These are phyloP conservation scores for Diplazon laetatorius DNA, from an alignment of 2,888 invertebrate species.

Conservation along the genomic window DNA sequence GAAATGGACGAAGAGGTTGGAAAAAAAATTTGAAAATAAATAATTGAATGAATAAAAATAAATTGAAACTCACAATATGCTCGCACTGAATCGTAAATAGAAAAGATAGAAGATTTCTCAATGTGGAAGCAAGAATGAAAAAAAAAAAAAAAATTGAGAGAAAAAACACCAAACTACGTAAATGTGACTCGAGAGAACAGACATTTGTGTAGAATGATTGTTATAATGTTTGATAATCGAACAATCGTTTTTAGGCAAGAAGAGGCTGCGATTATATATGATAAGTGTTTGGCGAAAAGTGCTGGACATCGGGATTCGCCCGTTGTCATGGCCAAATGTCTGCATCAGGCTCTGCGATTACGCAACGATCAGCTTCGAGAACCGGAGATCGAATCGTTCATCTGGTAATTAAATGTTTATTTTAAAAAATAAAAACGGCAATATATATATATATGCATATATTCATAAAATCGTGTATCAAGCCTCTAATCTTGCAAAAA, in stretches of 20 bases:
- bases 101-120: too few species aligned
- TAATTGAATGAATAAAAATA: too few species aligned
- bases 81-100: too few species aligned
- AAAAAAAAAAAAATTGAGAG: too few species aligned
- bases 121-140: too few species aligned
- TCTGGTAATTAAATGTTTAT: constrained; percentile 37
- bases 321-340: constrained; percentile 84
- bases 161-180: too few species aligned
- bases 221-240: too few species aligned
- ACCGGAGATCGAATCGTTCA: background rate
- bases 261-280: constrained; percentile 82
- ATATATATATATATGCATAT: too few species aligned
- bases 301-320: constrained; percentile 82
- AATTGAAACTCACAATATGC: background rate
- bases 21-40: background rate
- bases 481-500: too few species aligned
- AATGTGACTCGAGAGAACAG: too few species aligned
- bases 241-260: constrained; percentile 78
- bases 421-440: background rate
- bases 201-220: too few species aligned
- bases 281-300: constrained; percentile 82
- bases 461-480: too few species aligned
- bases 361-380: constrained; percentile 72
- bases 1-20: constrained; percentile 41
- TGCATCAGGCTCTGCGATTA: constrained; percentile 85